Evolutionary conservation across 2,797 vertebrate genomes (phyloP).

Genomic region (Catamblyrhynchus diadema): DNA sequence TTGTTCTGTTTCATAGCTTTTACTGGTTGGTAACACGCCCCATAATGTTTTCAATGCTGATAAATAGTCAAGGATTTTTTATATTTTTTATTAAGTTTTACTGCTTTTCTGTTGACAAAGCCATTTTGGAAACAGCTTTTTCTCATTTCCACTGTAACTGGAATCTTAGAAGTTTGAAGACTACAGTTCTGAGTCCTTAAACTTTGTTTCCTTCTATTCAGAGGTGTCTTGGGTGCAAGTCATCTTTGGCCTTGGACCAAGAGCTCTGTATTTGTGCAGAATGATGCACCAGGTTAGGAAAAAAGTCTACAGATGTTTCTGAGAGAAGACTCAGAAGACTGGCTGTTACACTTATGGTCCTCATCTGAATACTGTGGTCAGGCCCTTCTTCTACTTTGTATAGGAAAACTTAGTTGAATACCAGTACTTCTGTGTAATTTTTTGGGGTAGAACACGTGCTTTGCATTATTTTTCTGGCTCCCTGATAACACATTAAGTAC

Average conservation of each 20-base stretch:
- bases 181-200: background rate
- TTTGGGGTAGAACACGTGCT: background rate
- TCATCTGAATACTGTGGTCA: background rate
- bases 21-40: background rate
- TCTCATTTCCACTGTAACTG: background rate
- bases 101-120: slow-evolving; percentile 20
- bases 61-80: background rate
- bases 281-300: background rate
- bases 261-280: background rate
- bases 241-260: background rate
- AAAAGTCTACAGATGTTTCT: background rate
- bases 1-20: background rate
- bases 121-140: slow-evolving; percentile 1
- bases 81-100: background rate
- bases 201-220: background rate
- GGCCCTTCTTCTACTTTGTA: background rate
- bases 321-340: background rate
- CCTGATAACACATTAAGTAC: background rate
- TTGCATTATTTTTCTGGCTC: background rate
- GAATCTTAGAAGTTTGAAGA: background rate
- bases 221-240: background rate
- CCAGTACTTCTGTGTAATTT: background rate
- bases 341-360: background rate
- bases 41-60: slow-evolving; percentile 7
- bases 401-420: background rate